Percentiles rank a stretch among this genome's conserved stretches.
phyloP scores from a whole-genome alignment of 2,113 vertebrate genomes.

The Piaya cayana region DNA sequence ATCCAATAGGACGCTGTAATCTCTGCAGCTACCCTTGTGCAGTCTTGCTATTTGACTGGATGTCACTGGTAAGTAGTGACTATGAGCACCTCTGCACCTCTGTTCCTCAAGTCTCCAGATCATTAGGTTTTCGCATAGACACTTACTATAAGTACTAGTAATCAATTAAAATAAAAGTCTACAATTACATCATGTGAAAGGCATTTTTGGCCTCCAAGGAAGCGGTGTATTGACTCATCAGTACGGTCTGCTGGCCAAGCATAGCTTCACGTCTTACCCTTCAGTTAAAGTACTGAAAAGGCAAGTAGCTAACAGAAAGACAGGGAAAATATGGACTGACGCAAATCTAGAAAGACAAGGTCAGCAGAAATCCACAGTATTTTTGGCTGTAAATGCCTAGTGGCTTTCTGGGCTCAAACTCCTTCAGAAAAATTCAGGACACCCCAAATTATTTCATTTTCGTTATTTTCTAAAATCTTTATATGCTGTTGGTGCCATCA shows the following conservation, averaged over 20 bases:
- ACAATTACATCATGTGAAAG: neutral
- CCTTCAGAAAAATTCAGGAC: neutral
- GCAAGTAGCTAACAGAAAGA: neutral
- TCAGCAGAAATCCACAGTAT: neutral
- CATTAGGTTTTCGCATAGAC: neutral
- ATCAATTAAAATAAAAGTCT: neutral
- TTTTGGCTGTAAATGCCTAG: neutral
- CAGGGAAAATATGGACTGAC: neutral
- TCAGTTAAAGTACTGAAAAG: neutral
- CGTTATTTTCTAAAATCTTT: neutral
- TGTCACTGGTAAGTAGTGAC: neutral
- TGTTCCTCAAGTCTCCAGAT: neutral
- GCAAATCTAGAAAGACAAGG: conserved; percentile 26
- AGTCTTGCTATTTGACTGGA: neutral
- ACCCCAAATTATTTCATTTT: neutral
- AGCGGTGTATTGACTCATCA: neutral
- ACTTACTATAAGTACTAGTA: neutral
- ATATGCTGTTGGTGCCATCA: neutral
- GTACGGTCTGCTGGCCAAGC: neutral
- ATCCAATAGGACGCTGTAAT: neutral
- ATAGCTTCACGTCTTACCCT: neutral
- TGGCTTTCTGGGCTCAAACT: neutral
- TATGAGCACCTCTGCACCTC: neutral
- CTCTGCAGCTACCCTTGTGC: neutral
- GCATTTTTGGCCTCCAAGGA: neutral